Evolutionary conservation across 2,797 vertebrate genomes (phyloP).

Genomic region (Channallabes apus): DNA sequence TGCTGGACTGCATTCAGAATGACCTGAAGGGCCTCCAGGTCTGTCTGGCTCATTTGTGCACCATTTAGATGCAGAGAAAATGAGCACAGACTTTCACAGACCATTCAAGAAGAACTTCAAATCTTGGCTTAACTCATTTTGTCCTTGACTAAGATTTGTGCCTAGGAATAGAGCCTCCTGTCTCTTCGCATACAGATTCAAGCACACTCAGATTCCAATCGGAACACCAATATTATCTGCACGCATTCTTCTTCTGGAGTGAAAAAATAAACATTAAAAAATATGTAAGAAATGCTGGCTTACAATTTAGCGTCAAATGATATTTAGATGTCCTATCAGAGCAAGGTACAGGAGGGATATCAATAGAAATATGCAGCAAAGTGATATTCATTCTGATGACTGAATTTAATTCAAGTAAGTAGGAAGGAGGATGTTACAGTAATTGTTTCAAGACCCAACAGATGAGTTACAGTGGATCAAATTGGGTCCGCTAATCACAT

Average conservation of each 20-base stretch:
- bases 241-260: neutral
- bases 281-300: slow-evolving; percentile 8
- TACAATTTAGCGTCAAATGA: slow-evolving; percentile 10
- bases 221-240: neutral
- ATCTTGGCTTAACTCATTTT: slow-evolving; percentile 1
- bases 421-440: neutral
- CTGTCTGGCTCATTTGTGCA: slow-evolving; percentile 24
- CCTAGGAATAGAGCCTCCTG: neutral
- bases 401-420: slow-evolving; percentile 11
- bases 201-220: neutral
- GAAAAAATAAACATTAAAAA: slow-evolving; percentile 17
- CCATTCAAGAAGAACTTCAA: slow-evolving; percentile 8
- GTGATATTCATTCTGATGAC: neutral
- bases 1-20: slow-evolving; percentile 25
- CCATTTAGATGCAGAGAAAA: neutral
- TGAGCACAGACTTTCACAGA: neutral
- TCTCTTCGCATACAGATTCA: slow-evolving; percentile 3
- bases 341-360: neutral
- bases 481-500: neutral
- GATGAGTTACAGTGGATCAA: neutral
- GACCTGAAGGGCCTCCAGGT: slow-evolving; percentile 6
- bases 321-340: neutral
- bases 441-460: slow-evolving; percentile 19
- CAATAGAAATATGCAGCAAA: slow-evolving; percentile 10
- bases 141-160: neutral